These are phyloP conservation scores for Sebastes melanostomus DNA, from an alignment of 2,797 vertebrate genomes.

Conservation along the genomic window DNA sequence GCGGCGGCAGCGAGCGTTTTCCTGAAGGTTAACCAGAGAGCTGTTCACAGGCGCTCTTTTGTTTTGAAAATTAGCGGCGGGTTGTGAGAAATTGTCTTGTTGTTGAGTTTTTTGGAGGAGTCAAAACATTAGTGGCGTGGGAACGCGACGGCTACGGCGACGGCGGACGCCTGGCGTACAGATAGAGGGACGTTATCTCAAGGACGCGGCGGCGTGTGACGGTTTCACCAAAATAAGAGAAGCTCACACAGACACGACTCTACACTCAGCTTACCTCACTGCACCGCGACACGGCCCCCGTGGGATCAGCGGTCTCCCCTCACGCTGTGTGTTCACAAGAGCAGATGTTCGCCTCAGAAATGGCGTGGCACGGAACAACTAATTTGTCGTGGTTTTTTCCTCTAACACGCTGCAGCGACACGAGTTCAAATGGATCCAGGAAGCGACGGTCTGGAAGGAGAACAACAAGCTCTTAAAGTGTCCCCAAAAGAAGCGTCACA, in stretches of 20 bases:
- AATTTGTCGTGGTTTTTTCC: constrained; percentile 30
- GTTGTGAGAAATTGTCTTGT: constrained; percentile 40
- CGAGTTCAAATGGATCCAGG: constrained; percentile 46
- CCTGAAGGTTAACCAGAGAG: constrained; percentile 17
- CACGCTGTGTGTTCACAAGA: neutral
- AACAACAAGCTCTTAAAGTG: constrained; percentile 41
- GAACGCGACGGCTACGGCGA: neutral
- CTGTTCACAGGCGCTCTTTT: neutral
- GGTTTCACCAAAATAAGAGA: constrained; percentile 1
- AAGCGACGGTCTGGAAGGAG: constrained; percentile 42
- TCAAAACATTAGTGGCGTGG: constrained; percentile 28
- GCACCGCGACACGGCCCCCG: too few relatives aligned
- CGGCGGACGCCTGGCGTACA: neutral
- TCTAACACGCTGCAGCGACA: constrained; percentile 13
- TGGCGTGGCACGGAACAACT: neutral
- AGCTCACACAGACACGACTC: too few relatives aligned
- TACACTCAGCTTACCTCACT: too few relatives aligned
- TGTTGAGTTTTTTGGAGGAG: neutral
- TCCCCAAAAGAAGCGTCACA: constrained; percentile 40
- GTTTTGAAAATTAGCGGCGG: constrained; percentile 8
- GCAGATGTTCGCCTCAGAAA: constrained; percentile 19
- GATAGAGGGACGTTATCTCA: constrained; percentile 5
- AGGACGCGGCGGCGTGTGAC: neutral
- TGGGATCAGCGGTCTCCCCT: too few relatives aligned
- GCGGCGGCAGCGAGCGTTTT: too few relatives aligned